Evolutionary conservation across 1,140 invertebrate species (phyloP).

Genomic region (Agrypnia vestita): DNA sequence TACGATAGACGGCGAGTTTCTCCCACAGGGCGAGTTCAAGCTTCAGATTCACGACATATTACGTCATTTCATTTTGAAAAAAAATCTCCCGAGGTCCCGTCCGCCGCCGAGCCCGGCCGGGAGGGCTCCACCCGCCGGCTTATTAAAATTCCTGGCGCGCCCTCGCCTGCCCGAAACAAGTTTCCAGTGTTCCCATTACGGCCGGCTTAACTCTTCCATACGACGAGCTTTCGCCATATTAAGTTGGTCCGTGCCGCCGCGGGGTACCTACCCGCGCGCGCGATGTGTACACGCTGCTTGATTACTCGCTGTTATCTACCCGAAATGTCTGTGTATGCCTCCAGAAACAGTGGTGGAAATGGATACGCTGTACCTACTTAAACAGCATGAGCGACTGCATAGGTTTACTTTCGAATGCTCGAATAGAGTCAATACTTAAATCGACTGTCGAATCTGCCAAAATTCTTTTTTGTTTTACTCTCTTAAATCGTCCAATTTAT

Average conservation of each 20-base stretch:
- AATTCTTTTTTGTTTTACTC: too few relatives aligned
- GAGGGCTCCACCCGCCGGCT: slow-evolving; percentile 11
- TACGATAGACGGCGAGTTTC: too few relatives aligned
- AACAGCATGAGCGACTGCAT: too few relatives aligned
- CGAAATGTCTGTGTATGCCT: slow-evolving; percentile 21
- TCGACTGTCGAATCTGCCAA: too few relatives aligned
- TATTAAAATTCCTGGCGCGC: slow-evolving; percentile 42
- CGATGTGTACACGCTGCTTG: slow-evolving; percentile 18
- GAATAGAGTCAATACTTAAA: too few relatives aligned
- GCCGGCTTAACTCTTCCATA: slow-evolving; percentile 33
- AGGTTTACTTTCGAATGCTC: too few relatives aligned
- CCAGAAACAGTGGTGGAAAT: slow-evolving; percentile 16
- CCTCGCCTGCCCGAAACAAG: slow-evolving; percentile 37
- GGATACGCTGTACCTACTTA: too few relatives aligned
- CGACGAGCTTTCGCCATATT: slow-evolving; percentile 22
- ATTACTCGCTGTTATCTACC: slow-evolving; percentile 44
- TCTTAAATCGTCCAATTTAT: too few relatives aligned
- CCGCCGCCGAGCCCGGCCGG: not conserved
- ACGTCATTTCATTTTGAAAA: not conserved
- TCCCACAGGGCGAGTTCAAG: too few relatives aligned
- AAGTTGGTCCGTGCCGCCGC: slow-evolving; percentile 5
- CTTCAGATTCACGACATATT: not conserved
- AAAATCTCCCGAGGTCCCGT: not conserved
- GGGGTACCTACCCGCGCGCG: not conserved
- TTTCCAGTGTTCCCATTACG: slow-evolving; percentile 29